Percentiles rank a stretch among this genome's conserved stretches.
phyloP scores from a whole-genome alignment of 1,140 invertebrate species.

The Anoplophora glabripennis region DNA sequence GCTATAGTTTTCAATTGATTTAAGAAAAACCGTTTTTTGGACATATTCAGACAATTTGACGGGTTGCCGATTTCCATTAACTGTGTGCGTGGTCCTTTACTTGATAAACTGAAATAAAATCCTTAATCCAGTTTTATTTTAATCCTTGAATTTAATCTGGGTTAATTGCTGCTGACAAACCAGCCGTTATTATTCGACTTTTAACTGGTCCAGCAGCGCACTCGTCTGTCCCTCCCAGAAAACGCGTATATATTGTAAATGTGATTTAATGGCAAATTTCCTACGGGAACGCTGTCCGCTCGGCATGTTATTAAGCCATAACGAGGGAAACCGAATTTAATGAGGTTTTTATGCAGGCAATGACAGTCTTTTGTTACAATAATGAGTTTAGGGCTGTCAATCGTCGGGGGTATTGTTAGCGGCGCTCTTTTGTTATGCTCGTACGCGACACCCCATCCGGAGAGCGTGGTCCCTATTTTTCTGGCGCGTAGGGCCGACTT shows the following conservation, averaged over 20 bases:
- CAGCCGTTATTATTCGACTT: too few species aligned
- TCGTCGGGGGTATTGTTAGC: constrained; percentile 38
- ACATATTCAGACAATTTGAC: too few species aligned
- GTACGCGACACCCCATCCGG: constrained; percentile 23
- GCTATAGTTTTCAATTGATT: too few species aligned
- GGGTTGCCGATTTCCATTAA: too few species aligned
- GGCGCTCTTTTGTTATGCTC: constrained; percentile 30
- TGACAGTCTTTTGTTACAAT: constrained; percentile 50
- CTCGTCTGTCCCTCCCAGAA: background rate
- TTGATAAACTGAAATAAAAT: too few species aligned
- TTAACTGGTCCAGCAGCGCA: too few species aligned
- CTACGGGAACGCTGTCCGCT: constrained; percentile 31
- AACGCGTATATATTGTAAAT: constrained; percentile 8
- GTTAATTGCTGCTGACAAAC: too few species aligned
- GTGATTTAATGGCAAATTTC: constrained; percentile 28
- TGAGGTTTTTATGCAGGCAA: constrained; percentile 50
- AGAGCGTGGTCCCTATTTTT: background rate
- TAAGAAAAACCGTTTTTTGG: too few species aligned
- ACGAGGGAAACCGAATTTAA: constrained; percentile 43
- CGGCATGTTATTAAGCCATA: constrained; percentile 43
- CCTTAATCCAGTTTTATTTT: too few species aligned
- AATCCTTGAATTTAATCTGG: too few species aligned
- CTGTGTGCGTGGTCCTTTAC: too few species aligned
- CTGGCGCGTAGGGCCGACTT: background rate
- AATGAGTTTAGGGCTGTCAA: constrained; percentile 49